Percentiles rank a stretch among this genome's conserved stretches.
Evolutionary conservation across 1,140 invertebrate genomes (phyloP).

Genomic region (Metopolophium dirhodum): DNA sequence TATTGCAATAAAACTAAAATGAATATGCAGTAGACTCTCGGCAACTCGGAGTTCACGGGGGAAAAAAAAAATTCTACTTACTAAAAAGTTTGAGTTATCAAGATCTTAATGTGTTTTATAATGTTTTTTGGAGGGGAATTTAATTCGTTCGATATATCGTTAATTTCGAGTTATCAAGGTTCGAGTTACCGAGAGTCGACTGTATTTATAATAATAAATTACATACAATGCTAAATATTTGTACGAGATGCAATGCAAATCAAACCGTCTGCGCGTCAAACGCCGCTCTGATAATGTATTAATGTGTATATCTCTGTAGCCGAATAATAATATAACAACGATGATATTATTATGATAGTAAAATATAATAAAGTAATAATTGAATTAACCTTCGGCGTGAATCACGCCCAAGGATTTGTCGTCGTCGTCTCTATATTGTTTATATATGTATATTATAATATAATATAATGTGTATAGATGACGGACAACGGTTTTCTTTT

Average conservation of each 20-base stretch:
- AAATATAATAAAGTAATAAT: conserved; percentile 32
- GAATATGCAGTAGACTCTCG: too few species aligned
- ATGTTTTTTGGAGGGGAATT: too few species aligned
- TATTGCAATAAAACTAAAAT: too few species aligned
- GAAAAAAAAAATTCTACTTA: too few species aligned
- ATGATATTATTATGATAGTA: not conserved
- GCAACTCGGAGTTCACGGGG: too few species aligned
- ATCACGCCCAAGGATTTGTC: conserved; percentile 27
- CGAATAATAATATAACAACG: not conserved
- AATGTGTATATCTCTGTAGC: not conserved
- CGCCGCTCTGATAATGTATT: not conserved
- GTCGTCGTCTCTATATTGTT: not conserved
- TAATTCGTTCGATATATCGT: too few species aligned
- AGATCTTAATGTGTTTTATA: too few species aligned
- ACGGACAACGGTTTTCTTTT: not conserved
- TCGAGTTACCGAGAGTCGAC: too few species aligned
- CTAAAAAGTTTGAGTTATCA: too few species aligned
- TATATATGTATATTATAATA: not conserved
- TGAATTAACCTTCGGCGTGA: conserved; percentile 18
- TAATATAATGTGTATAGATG: not conserved
- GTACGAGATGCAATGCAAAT: not conserved
- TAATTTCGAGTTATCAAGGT: too few species aligned
- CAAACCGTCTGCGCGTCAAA: not conserved
- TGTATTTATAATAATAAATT: too few species aligned
- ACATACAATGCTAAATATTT: too few species aligned